phyloP scores from a whole-genome alignment of 2,113 vertebrate genomes.

The Aldabrachelys gigantea region DNA sequence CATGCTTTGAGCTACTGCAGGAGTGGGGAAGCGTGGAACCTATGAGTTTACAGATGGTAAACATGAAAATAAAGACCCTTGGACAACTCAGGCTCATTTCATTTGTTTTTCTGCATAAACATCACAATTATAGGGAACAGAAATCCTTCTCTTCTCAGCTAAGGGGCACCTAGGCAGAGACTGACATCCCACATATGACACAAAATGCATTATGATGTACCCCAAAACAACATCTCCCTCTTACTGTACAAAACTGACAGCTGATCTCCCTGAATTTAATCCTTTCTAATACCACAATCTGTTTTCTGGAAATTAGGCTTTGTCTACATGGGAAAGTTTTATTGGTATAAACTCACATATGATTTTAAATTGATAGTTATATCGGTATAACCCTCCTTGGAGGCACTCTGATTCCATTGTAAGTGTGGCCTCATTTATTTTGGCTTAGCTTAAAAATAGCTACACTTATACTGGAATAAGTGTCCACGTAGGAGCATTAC shows the following conservation, averaged over 20 bases:
- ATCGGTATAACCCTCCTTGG: accelerated
- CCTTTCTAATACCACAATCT: background rate
- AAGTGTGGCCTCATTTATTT: background rate
- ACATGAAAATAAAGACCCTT: background rate
- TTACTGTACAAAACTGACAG: background rate
- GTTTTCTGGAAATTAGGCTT: background rate
- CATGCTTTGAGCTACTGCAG: conserved; percentile 27
- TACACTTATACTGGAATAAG: background rate
- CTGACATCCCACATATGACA: background rate
- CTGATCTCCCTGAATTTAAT: background rate
- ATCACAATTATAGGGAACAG: background rate
- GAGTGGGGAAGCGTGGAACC: background rate
- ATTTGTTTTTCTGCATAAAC: background rate
- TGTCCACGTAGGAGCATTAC: background rate
- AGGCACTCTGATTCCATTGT: background rate
- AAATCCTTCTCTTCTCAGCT: background rate
- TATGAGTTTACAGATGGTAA: background rate
- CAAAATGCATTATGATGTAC: background rate
- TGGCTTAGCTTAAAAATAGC: conserved; percentile 20
- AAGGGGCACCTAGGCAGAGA: accelerated
- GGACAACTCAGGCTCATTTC: background rate
- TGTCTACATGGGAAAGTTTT: background rate
- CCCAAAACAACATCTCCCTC: background rate
- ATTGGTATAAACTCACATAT: accelerated
- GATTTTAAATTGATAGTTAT: accelerated